Base-by-base conservation (phyloP, 23 tunicate genomes). In the Ciona savignyi region DNA sequence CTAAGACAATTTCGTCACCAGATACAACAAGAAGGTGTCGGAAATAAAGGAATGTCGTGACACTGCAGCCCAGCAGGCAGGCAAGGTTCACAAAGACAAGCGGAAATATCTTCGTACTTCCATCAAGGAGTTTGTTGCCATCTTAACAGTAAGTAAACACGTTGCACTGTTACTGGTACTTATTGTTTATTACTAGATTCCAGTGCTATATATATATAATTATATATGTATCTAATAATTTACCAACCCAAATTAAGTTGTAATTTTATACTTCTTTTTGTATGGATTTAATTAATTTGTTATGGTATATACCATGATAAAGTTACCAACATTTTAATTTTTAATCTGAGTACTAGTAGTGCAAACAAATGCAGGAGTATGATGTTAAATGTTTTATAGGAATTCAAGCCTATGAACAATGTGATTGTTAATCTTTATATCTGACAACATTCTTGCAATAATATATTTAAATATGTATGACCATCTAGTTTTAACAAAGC, bases 11-110 rank as follows among this genome's bases (percentile, higher is more conserved):
- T 42, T 6, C 56, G 56, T 49, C 70, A 23, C 1, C 67, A 90
- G 97, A 20, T 91, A 91, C 80, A 91, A 83, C 83, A 91, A 91
- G 62, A 91, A 91, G 79, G 80, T 91, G 21, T 76, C 91, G 1
- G 97, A 91, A 76, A 49, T 91, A 2, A 83, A 88, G 60, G 97
- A 91, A 77, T 84, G 88, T 34, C 70, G 97, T 31, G 97, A 91
- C 29, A 26, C 24, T 0, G 82, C 97, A 25, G 97, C 84, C 9
- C 91, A 84, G 71, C 64, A 91, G 27, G 91, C 97, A 9, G 91
- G 88, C 4, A 71, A 65, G 23, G 61, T 61, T 51, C 99, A 94
- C 72, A 71, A 63, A 35, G 95, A 94, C 1, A 82, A 83, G 34
- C 35, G 99, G 63, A 78, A 78, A 21, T 94, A 90, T 73, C 77